A percentile compares a stretch with the other conserved stretches of the same genome.
phyloP scores from a whole-genome alignment of 1,140 invertebrate species.

The Drosophila burlai region DNA sequence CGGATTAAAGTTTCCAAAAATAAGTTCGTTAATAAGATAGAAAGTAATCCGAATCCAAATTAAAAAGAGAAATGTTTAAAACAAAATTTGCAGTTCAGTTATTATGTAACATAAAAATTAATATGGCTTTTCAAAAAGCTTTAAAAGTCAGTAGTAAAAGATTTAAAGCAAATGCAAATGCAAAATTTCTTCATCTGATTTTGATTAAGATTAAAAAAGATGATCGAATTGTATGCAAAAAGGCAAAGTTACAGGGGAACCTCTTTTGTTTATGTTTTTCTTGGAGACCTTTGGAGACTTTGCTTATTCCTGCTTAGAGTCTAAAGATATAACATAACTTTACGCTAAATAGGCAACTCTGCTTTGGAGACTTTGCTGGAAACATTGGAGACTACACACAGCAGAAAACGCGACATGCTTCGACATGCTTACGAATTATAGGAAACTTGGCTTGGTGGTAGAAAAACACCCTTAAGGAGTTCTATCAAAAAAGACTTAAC shows the following conservation, averaged over 20 bases:
- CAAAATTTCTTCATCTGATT: constrained; percentile 17
- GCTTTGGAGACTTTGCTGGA: constrained; percentile 17
- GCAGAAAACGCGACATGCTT: constrained; percentile 33
- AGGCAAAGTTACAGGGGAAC: constrained; percentile 16
- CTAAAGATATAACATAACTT: constrained; percentile 36
- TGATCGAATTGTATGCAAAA: constrained; percentile 24
- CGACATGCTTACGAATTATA: constrained; percentile 57
- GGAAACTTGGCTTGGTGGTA: constrained; percentile 48
- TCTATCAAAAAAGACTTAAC: constrained; percentile 59
- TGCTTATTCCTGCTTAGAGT: constrained; percentile 37
- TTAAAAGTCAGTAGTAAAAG: constrained; percentile 73
- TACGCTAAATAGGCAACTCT: constrained; percentile 38
- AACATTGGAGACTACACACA: constrained; percentile 53
- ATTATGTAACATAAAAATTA: constrained; percentile 53
- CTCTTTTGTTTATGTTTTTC: background rate
- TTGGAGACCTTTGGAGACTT: constrained; percentile 27
- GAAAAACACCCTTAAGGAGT: constrained; percentile 29
- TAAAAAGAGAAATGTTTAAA: constrained; percentile 42
- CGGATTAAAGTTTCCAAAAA: constrained; percentile 13
- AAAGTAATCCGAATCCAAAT: constrained; percentile 52
- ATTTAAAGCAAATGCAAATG: constrained; percentile 54
- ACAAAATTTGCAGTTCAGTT: constrained; percentile 36
- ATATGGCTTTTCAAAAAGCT: constrained; percentile 82
- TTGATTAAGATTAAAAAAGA: constrained; percentile 18
- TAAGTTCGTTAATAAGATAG: constrained; percentile 7